Evolutionary conservation across 30 jellyfish, hydroid and myxozoan species (phyloP), one percentile per base, ranked within the genome.

Genomic region (Aurelia sp.): DNA sequence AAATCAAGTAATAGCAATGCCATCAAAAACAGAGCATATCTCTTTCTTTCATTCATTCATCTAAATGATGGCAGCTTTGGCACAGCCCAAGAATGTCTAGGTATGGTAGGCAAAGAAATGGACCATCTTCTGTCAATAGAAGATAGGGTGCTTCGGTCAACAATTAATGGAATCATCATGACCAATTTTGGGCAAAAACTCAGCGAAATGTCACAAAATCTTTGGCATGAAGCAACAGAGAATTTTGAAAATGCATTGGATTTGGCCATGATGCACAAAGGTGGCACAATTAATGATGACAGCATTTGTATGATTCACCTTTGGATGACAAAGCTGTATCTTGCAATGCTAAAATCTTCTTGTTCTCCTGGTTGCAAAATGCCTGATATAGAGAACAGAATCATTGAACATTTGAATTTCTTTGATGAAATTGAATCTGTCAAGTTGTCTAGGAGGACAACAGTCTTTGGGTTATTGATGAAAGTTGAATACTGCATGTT

Each of bases 11-110:
- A 76, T 62, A 92, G 90, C 41, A 59, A 57, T 16, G 70, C 88
- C 41, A 48, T 92, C 19, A 71, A 86, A 37, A 92, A 86, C 82
- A 73, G 94, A 20, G 98, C 98, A 6, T 92, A 92, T 66, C 81
- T 86, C 35, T 74, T 68, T 59, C 78, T 92, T 65, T 86, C 98
- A 20, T 23, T 66, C 27, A 82, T 86, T 10, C 98, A 92, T 33
- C 47, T 92, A 22, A 60, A 77, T 64, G 98, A 86, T 62, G 98
- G 98, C 7, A 92, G 86, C 53, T 78, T 23, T 67, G 98, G 98
- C 47, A 92, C 98, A 21, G 96, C 96, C 1, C 94, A 92, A 59
- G 98, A 92, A 74, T 85, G 96, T 82, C 82, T 92, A 20, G 88
- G 78, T 4, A 79, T 92, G 84, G 73, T 92, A 3, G 86, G 76